Percentiles rank a stretch among this genome's conserved stretches.
Evolutionary conservation across 2,113 vertebrate species (phyloP).

Genomic region (Macroglossus sobrinus): DNA sequence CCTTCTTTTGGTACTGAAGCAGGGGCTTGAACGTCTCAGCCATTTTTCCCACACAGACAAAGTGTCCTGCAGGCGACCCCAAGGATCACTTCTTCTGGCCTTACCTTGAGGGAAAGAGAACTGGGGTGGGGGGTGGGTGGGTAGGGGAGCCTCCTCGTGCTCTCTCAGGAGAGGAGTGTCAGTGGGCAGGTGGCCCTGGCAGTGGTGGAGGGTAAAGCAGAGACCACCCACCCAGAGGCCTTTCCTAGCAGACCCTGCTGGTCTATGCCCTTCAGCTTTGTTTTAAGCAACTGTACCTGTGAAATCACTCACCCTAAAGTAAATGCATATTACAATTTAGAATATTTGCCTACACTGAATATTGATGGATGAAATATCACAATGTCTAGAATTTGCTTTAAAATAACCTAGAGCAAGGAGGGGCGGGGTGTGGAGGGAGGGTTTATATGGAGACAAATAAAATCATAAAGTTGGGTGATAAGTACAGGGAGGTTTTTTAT

Average conservation of each 20-base stretch:
- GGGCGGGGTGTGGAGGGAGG: background rate
- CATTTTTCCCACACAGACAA: background rate
- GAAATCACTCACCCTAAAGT: background rate
- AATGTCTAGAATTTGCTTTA: background rate
- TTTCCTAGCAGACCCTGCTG: background rate
- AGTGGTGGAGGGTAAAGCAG: background rate
- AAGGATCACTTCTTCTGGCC: background rate
- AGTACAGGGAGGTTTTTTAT: background rate
- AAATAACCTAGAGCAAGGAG: background rate
- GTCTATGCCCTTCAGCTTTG: background rate
- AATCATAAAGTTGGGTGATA: background rate
- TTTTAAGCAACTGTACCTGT: background rate
- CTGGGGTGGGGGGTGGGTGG: no score
- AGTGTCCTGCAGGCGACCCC: background rate
- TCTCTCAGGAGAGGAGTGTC: background rate
- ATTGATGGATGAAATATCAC: background rate
- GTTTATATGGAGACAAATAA: background rate
- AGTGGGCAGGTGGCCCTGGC: accelerated
- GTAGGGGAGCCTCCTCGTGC: background rate
- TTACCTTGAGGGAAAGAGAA: background rate
- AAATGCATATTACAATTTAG: background rate
- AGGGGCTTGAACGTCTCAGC: background rate
- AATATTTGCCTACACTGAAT: background rate
- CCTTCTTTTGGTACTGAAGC: background rate
- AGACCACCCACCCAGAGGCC: background rate